Percentiles rank a stretch among this genome's conserved stretches.
These are phyloP conservation scores for Perognathus longimembris DNA, from an alignment of 2,113 vertebrate species.

Conservation along the genomic window DNA sequence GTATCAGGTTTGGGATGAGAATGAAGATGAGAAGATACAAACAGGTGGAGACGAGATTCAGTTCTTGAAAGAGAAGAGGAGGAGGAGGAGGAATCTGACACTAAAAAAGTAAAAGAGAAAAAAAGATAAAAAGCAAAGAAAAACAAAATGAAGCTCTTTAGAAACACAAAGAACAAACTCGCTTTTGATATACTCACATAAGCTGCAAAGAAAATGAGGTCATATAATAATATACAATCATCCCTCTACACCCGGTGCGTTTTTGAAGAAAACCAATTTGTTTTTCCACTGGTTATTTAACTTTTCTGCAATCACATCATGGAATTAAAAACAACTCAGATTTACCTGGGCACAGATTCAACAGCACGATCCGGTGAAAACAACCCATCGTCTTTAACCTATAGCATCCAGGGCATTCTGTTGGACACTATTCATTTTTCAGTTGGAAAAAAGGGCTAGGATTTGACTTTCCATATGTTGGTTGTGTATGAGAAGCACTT, in stretches of 20 bases:
- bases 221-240: slow-evolving; percentile 74
- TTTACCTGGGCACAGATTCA: slow-evolving; percentile 49
- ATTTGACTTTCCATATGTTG: background rate
- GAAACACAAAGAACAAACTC: slow-evolving; percentile 71
- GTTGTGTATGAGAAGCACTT: slow-evolving; percentile 56
- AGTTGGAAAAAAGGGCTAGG: background rate
- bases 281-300: slow-evolving; percentile 64
- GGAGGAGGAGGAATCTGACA: slow-evolving; percentile 92
- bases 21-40: slow-evolving; percentile 90
- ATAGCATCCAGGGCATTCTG: background rate
- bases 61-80: slow-evolving; percentile 93
- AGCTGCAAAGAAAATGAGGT: slow-evolving; percentile 79
- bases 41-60: slow-evolving; percentile 91
- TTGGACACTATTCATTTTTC: background rate
- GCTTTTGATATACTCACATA: slow-evolving; percentile 82
- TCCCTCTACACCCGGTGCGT: slow-evolving; percentile 59
- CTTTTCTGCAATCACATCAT: background rate
- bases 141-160: slow-evolving; percentile 22
- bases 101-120: slow-evolving; percentile 89
- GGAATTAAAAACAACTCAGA: slow-evolving; percentile 31
- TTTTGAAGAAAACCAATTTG: slow-evolving; percentile 68
- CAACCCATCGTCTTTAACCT: background rate
- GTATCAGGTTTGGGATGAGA: slow-evolving; percentile 89
- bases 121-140: slow-evolving; percentile 79
- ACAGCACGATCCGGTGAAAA: background rate